Base-by-base conservation (phyloP, 2,888 invertebrate genomes). In the Piscicola geometra region DNA sequence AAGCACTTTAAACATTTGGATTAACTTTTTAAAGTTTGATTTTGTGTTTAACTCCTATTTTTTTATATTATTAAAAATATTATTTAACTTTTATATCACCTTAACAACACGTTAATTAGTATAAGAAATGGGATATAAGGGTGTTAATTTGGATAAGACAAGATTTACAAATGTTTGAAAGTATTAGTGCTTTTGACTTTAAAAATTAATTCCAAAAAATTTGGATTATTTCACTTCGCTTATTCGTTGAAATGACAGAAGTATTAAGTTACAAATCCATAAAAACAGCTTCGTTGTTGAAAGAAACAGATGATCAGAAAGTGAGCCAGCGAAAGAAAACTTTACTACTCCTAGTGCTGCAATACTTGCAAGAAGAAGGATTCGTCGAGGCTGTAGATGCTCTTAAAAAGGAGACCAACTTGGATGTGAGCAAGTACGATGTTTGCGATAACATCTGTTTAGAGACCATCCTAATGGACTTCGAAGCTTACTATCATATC, bases 391-490 rank as follows among this genome's bases (percentile, higher is more conserved):
- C 91, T 0, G 90, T 90, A 0, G 89, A 90, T 73, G 83, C 87
- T 15, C 87, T 95, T 77, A 87, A 87, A 35, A 86, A 87, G 30
- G 95, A 95, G 85, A 92, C 93, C 0, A 89, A 89, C 64, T 86
- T 94, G 15, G 85, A 85, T 79, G 88, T 90, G 0, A 88, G 88
- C 5, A 89, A 88, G 75, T 86, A 82, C 82, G 85, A 85, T 79
- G 85, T 94, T 52, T 96, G 95, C 85, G 96, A 96, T 83, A 96
- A 96, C 82, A 90, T 96, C 76, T 94, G 94, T 84, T 86, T 96
- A 82, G 92, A 92, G 79, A 91, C 91, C 64, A 91, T 96, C 80
- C 86, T 95, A 76, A 90, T 93, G 88, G 94, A 95, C 82, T 96
- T 92, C 85, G 91, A 91, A 82, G 91, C 91, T 79, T 95, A 92